Evolutionary conservation across 2,113 vertebrate genomes (phyloP).

Genomic region (Smithornis capensis): DNA sequence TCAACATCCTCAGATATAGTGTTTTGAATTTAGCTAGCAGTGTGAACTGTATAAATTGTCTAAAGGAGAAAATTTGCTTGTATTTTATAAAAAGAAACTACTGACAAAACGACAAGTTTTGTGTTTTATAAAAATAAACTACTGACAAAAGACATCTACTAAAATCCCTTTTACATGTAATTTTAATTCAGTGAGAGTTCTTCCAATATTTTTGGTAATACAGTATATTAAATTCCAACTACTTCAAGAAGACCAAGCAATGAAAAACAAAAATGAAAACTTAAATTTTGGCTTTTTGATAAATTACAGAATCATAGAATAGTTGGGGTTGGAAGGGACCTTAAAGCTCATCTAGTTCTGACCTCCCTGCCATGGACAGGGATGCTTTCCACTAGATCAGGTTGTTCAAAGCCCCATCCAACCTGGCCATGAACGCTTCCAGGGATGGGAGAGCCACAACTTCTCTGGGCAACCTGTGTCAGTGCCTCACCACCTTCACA

Average conservation of each 20-base stretch:
- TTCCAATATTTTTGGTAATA: neutral
- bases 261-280: neutral
- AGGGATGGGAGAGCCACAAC: neutral
- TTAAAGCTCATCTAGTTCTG: neutral
- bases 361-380: neutral
- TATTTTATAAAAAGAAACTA: neutral
- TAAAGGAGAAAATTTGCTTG: neutral
- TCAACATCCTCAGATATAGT: accelerated
- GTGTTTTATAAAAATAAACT: neutral
- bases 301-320: neutral
- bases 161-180: neutral
- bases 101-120: neutral
- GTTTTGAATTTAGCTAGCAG: neutral
- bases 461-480: neutral
- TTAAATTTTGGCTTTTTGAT: neutral
- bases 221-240: neutral
- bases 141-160: neutral
- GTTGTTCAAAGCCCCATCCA: neutral
- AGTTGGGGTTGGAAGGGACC: neutral
- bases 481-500: neutral
- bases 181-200: neutral
- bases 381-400: neutral
- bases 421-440: neutral
- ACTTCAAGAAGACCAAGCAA: neutral
- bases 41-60: neutral